Conservation (phyloP, 2,113 vertebrate genomes). For the Stigmatopora argus region DNA sequence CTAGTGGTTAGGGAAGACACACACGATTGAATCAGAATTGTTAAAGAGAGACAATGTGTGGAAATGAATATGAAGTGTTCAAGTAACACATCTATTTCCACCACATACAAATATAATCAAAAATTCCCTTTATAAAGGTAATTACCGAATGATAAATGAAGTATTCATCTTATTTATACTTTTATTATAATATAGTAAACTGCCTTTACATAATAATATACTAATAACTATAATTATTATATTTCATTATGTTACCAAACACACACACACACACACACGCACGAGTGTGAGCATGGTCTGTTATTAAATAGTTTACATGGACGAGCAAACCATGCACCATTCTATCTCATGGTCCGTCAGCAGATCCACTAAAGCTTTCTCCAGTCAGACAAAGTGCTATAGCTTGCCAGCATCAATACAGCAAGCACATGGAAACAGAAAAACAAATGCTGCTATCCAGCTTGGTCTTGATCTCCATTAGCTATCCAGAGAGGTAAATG, state of each 20-base stretch:
- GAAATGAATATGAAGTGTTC: background rate
- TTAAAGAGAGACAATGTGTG: background rate
- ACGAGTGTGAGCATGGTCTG: background rate
- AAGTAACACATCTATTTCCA: background rate
- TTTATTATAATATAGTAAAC: too few species aligned
- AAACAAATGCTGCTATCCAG: slow-evolving; percentile 33
- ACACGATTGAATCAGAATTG: slow-evolving; percentile 2
- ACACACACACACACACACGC: background rate
- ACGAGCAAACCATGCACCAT: background rate
- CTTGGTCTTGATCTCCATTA: slow-evolving; percentile 31
- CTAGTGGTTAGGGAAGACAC: slow-evolving; percentile 2
- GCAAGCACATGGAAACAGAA: slow-evolving; percentile 12
- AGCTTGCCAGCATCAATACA: slow-evolving; percentile 22
- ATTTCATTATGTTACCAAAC: too few species aligned
- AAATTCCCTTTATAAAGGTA: background rate
- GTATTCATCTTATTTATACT: too few species aligned
- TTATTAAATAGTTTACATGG: background rate
- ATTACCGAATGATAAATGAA: too few species aligned
- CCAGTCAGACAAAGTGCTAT: slow-evolving; percentile 44
- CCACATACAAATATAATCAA: background rate
- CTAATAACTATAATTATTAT: too few species aligned
- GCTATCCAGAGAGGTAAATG: slow-evolving; percentile 53
- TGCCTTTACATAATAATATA: too few species aligned
- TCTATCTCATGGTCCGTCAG: slow-evolving; percentile 14
- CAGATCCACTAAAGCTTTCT: slow-evolving; percentile 39